These are phyloP conservation scores for Sycophaga agraensis DNA, from an alignment of 1,140 invertebrate species.

Conservation along the genomic window DNA sequence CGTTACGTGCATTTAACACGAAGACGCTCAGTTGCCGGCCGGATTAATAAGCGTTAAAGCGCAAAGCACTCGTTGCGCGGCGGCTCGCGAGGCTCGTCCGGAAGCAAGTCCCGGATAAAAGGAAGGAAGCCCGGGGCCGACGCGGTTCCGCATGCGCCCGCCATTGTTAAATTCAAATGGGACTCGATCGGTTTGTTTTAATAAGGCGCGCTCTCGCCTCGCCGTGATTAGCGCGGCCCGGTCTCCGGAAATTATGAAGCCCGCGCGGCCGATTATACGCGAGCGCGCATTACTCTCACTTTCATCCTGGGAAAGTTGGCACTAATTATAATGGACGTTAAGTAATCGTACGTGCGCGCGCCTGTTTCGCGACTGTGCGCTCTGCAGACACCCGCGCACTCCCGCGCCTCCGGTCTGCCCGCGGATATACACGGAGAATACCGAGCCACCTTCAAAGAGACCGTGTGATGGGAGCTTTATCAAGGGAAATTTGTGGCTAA, in stretches of 20 bases:
- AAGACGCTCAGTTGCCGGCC: neutral
- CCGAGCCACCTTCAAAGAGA: too few relatives aligned
- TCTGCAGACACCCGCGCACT: too few relatives aligned
- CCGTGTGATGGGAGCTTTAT: too few relatives aligned
- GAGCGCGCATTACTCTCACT: constrained; percentile 53
- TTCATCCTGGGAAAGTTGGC: constrained; percentile 57
- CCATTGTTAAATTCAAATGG: constrained; percentile 20
- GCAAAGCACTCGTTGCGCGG: neutral
- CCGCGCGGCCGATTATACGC: constrained; percentile 44
- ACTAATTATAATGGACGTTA: constrained; percentile 57
- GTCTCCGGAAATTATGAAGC: constrained; percentile 40
- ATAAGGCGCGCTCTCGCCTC: too few relatives aligned
- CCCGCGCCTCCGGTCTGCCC: too few relatives aligned
- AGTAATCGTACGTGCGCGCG: constrained; percentile 41
- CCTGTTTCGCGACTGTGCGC: neutral
- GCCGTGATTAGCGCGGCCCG: neutral
- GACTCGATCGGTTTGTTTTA: neutral
- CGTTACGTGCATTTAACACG: constrained; percentile 8
- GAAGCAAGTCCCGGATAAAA: neutral
- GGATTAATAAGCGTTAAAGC: constrained; percentile 18
- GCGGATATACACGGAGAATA: too few relatives aligned
- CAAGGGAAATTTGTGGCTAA: too few relatives aligned
- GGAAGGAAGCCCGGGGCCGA: neutral
- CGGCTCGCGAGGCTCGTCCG: neutral
- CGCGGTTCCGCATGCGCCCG: neutral